Evolutionary conservation across 1,140 invertebrate species (phyloP), one percentile per base, ranked within the genome.

Genomic region (Drosophila sechellia): DNA sequence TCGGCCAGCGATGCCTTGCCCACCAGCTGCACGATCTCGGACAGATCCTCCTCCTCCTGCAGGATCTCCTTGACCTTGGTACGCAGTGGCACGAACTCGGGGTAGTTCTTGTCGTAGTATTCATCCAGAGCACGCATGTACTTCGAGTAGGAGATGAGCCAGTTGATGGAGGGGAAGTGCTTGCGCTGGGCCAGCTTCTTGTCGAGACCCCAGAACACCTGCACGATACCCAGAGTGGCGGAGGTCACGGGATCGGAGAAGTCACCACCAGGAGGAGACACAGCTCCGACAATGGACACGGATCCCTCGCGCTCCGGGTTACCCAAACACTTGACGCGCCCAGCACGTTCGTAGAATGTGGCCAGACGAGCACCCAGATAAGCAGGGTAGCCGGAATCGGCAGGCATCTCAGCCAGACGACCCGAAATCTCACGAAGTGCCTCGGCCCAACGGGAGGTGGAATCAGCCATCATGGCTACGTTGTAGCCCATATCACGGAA

Each of bases 381-480:
- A 50, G 99, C 99, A 20, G 99, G 99, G 93, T 99, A 99, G 92
- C 99, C 99, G 55, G 98, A 97, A 94, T 98, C 98, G 63, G 99
- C 99, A 93, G 99, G 99, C 99, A 99, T 99, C 95, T 99, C 99
- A 93, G 99, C 99, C 83, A 99, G 94, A 95, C 99, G 98, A 93
- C 99, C 99, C 0, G 99, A 99, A 93, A 99, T 99, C 96, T 99
- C 99, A 95, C 99, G 95, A 91, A 99, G 94, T 75, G 99, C 99
- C 93, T 99, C 99, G 48, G 99, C 99, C 99, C 99, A 99, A 94
- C 99, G 97, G 15, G 99, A 99, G 4, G 99, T 99, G 4, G 99
- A 99, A 93, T 99, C 99, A 75, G 99, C 99, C 99, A 99, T 99
- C 99, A 99, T 99, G 52, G 99, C 98, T 39, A 99, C 99, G 92